Base-by-base conservation (phyloP, 2,888 invertebrate species). In the Chrysodeixis includens region DNA sequence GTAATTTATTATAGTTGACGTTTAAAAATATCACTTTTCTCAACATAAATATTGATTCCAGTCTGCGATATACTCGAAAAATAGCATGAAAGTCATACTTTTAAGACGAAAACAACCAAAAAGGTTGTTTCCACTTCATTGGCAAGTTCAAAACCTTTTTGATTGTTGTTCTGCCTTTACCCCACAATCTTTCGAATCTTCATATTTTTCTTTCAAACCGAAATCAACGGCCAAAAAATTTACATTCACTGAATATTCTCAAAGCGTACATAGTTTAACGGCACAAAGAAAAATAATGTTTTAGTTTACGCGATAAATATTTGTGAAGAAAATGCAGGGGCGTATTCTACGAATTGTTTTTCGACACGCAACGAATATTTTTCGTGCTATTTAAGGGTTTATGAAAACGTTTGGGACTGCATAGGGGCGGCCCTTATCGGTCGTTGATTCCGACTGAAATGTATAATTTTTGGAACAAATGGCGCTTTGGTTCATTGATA, bases 171-270 rank as follows among this genome's bases (percentile, higher is more conserved):
- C 46, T 8, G 10, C 46, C 46, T 49, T 49, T 9, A 49, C 10
- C 18, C 4, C 3, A 10, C 46, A 16, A 62, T 59, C 59, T 20
- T 9, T 62, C 66, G n/a, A 32, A 40, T 66, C 56, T n/a, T 49
- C 44, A 65, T 73, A 69, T 73, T 73, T 69, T 70, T 66, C 64
- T 73, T 73, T 73, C 56, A 58, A 73, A 70, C 56, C 70, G 30
- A 68, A 74, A 74, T 71, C 71, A 71, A 59, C 53, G 61, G 65
- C 20, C 18, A 6, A 57, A 54, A 0, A 44, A 62, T 69, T 74
- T 71, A 44, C 62, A 71, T 69, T 32, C 22, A 58, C 63, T 65
- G 64, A 71, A 74, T 71, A 74, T 75, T 71, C 69, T 10, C 35
- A 10, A 3, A 54, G 16, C 58, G 65, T 67, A 32, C 20, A 57